Percentiles rank a stretch among this genome's conserved stretches.
phyloP scores from a whole-genome alignment of 1,140 invertebrate genomes.

The Cotesia chilonis region DNA sequence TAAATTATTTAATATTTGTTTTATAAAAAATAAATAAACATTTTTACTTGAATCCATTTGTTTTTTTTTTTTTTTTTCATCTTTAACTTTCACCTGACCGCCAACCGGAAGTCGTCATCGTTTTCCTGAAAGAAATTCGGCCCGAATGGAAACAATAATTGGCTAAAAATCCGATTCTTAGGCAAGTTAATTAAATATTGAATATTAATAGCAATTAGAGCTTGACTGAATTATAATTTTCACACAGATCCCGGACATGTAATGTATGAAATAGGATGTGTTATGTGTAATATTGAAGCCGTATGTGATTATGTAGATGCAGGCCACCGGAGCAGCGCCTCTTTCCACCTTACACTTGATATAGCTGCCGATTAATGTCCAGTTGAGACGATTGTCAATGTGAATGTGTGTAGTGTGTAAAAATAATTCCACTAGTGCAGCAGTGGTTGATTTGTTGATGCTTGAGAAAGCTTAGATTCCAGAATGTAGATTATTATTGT shows the following conservation, averaged over 20 bases:
- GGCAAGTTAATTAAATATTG: no score
- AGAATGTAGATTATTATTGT: no score
- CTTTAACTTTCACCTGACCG: background rate
- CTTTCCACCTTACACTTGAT: constrained; percentile 17
- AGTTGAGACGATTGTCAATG: background rate
- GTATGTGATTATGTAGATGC: constrained; percentile 46
- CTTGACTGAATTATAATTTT: constrained; percentile 43
- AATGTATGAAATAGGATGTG: no score
- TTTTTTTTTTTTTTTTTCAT: constrained; percentile 27
- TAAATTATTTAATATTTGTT: no score
- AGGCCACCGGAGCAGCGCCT: constrained; percentile 49
- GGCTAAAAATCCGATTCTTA: background rate
- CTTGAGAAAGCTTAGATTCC: no score
- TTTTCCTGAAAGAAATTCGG: no score
- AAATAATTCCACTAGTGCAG: no score
- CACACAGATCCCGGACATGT: constrained; percentile 32
- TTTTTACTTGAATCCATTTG: background rate
- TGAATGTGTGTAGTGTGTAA: no score
- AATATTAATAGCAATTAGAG: constrained; percentile 44
- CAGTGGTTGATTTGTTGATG: no score
- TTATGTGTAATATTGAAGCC: no score
- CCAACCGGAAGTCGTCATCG: no score
- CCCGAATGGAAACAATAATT: background rate
- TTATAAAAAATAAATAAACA: background rate
- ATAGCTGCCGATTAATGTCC: constrained; percentile 16